These are phyloP conservation scores for Fundulus diaphanus DNA, from an alignment of 2,797 vertebrate genomes.

Conservation along the genomic window DNA sequence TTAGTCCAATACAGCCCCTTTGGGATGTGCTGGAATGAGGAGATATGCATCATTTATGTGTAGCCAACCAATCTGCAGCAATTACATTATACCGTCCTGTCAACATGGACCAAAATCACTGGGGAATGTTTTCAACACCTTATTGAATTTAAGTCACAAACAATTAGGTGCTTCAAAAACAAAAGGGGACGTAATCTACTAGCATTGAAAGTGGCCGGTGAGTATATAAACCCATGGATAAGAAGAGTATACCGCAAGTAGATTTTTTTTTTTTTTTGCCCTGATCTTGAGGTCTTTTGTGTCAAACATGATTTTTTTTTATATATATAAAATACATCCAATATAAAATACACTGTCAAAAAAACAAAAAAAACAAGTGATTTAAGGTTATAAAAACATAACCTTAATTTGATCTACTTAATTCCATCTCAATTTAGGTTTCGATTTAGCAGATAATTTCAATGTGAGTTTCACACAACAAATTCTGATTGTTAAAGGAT, in stretches of 20 bases:
- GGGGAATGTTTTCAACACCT: background rate
- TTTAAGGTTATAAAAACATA: too few species aligned
- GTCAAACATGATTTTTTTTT: too few species aligned
- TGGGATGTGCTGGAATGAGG: background rate
- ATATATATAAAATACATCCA: background rate
- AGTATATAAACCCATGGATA: background rate
- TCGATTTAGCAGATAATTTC: too few species aligned
- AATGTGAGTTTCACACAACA: too few species aligned
- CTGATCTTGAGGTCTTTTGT: too few species aligned
- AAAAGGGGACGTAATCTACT: background rate
- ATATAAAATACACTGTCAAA: background rate
- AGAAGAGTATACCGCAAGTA: background rate
- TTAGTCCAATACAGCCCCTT: background rate
- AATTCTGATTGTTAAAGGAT: too few species aligned
- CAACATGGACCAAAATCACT: background rate
- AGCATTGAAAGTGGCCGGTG: background rate
- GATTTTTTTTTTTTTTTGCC: too few species aligned
- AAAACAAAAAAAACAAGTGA: too few species aligned
- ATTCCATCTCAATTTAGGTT: too few species aligned
- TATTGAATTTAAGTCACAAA: background rate
- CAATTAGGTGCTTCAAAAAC: background rate
- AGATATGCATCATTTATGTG: background rate
- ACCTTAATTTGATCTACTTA: too few species aligned
- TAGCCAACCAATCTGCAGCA: background rate
- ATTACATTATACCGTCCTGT: background rate